Percentiles rank a stretch among this genome's conserved stretches.
Conservation (phyloP, 2,888 invertebrate genomes). For the Acrobeloides nanus region DNA sequence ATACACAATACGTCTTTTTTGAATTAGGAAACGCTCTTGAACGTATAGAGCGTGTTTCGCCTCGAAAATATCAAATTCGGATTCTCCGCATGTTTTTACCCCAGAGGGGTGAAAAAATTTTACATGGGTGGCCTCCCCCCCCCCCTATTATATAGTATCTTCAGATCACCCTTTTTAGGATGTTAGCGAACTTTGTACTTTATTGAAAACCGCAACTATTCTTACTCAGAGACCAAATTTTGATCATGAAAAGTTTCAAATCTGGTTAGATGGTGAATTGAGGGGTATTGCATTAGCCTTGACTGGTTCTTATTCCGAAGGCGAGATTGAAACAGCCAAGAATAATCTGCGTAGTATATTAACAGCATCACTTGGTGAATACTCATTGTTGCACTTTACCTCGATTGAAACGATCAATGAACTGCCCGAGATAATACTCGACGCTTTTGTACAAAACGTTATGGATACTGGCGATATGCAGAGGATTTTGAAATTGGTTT, state of each 20-base stretch:
- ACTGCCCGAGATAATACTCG: slow-evolving; percentile 21
- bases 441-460: slow-evolving; percentile 17
- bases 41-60: too few relatives aligned
- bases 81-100: too few relatives aligned
- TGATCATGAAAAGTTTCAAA: slow-evolving; percentile 32
- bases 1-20: too few relatives aligned
- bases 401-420: slow-evolving; percentile 12
- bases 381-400: too few relatives aligned
- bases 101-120: too few relatives aligned
- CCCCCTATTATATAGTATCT: too few relatives aligned
- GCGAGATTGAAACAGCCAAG: slow-evolving; percentile 10
- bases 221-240: slow-evolving; percentile 35
- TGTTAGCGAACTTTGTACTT: slow-evolving; percentile 43
- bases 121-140: too few relatives aligned
- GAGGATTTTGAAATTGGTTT: slow-evolving; percentile 31
- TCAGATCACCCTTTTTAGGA: slow-evolving; percentile 30
- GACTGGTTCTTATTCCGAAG: slow-evolving; percentile 4
- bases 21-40: too few relatives aligned
- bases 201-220: slow-evolving; percentile 34
- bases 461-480: slow-evolving; percentile 17
- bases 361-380: too few relatives aligned
- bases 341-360: slow-evolving; percentile 8
- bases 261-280: slow-evolving; percentile 27
- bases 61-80: too few relatives aligned
- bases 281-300: slow-evolving; percentile 15